phyloP scores from a whole-genome alignment of 2,888 invertebrate genomes.

The Melanophora roralis region DNA sequence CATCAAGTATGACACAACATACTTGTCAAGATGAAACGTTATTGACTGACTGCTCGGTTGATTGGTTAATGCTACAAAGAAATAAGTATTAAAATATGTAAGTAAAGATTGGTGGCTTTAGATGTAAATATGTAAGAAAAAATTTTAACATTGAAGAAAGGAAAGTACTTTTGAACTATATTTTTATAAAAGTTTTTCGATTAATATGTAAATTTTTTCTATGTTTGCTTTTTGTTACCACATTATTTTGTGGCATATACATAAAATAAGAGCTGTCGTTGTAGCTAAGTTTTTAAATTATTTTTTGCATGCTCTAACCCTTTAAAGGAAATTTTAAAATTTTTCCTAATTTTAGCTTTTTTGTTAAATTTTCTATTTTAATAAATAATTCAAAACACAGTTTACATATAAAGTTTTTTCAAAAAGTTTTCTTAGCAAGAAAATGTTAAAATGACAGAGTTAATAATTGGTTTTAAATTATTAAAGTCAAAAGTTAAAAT shows the following conservation, averaged over 20 bases:
- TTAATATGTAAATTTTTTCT: constrained; percentile 69
- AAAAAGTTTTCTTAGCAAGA: too few species aligned
- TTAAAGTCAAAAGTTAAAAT: too few species aligned
- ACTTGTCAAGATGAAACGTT: constrained; percentile 29
- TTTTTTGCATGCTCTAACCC: background rate
- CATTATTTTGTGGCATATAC: constrained; percentile 7
- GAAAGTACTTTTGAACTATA: constrained; percentile 56
- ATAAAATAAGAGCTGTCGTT: constrained; percentile 30
- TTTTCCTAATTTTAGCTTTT: too few species aligned
- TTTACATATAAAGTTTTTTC: too few species aligned
- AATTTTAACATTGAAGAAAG: background rate
- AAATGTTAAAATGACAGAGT: too few species aligned
- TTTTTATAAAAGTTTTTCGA: constrained; percentile 67
- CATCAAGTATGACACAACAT: constrained; percentile 1
- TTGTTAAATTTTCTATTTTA: too few species aligned
- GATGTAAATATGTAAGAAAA: background rate
- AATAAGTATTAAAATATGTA: too few species aligned
- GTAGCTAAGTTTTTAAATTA: background rate
- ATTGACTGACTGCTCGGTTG: background rate
- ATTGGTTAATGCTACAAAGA: background rate
- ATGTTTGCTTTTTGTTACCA: constrained; percentile 5
- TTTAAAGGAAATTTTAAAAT: too few species aligned
- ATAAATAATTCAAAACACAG: too few species aligned
- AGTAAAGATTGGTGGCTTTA: background rate
- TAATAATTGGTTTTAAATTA: too few species aligned